Conservation (phyloP, 2,888 invertebrate species). For the Agrotis ipsilon region DNA sequence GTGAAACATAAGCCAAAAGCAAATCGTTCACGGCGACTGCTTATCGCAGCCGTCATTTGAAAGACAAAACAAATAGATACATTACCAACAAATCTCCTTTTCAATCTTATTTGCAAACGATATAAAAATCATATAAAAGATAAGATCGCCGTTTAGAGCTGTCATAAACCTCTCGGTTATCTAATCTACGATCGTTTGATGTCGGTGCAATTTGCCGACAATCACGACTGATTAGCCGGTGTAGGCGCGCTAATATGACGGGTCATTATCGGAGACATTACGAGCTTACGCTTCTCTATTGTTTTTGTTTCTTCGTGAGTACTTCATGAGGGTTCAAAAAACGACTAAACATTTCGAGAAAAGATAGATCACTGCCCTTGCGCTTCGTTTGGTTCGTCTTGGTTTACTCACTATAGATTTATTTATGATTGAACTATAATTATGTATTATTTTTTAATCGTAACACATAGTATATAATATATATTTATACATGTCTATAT, state of each 20-base stretch:
- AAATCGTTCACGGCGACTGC: not conserved
- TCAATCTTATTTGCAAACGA: conserved; percentile 36
- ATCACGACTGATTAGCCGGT: conserved; percentile 48
- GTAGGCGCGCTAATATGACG: conserved; percentile 38
- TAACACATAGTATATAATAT: too few relatives aligned
- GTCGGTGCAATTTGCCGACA: conserved; percentile 51
- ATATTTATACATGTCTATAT: too few relatives aligned
- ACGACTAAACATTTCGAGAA: too few relatives aligned
- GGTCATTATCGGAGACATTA: conserved; percentile 32
- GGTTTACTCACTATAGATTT: too few relatives aligned
- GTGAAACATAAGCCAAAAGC: not conserved
- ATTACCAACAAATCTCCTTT: conserved; percentile 21
- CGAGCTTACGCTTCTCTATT: not conserved
- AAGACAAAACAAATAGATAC: conserved; percentile 34
- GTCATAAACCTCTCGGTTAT: conserved; percentile 60
- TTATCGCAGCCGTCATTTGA: not conserved
- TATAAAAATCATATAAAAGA: conserved; percentile 45
- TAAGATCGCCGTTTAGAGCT: conserved; percentile 48
- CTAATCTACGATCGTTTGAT: conserved; percentile 65
- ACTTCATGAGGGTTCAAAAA: too few relatives aligned
- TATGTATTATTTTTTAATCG: too few relatives aligned
- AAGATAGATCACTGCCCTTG: too few relatives aligned
- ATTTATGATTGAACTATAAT: too few relatives aligned
- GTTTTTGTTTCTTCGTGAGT: conserved; percentile 14
- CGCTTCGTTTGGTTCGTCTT: too few relatives aligned